A percentile compares a stretch with the other conserved stretches of the same genome.
Evolutionary conservation across 2,888 invertebrate species (phyloP).

Genomic region (Tetropium fuscum): DNA sequence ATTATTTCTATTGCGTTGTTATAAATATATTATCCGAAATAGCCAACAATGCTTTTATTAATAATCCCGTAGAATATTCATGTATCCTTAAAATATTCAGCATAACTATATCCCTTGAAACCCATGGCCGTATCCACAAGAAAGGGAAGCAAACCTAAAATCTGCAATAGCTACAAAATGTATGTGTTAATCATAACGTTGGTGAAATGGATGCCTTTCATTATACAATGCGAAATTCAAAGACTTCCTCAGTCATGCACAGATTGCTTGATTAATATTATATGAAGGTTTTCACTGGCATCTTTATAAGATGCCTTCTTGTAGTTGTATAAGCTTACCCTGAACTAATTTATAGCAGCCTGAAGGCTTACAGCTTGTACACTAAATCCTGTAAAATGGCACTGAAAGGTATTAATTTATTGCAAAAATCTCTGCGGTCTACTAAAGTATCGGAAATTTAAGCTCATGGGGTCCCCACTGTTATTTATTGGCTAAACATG

Average conservation of each 20-base stretch:
- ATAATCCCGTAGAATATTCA: no score
- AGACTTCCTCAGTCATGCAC: not conserved
- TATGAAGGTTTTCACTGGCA: constrained; percentile 1
- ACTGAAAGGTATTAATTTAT: not conserved
- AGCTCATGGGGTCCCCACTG: no score
- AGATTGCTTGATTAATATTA: constrained; percentile 8
- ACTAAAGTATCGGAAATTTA: no score
- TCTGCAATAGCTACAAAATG: no score
- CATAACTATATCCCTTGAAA: no score
- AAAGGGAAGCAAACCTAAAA: no score
- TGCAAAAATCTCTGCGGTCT: not conserved
- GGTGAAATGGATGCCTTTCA: not conserved
- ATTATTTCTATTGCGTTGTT: no score
- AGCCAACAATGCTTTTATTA: no score
- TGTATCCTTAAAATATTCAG: no score
- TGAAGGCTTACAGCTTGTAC: not conserved
- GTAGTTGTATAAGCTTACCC: not conserved
- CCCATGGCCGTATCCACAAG: no score
- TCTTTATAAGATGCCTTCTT: not conserved
- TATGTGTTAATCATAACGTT: not conserved
- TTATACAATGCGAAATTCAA: not conserved
- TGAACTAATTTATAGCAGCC: not conserved
- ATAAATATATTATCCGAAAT: no score
- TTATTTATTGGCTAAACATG: no score
- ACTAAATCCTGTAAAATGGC: not conserved